Percentiles rank a stretch among this genome's conserved stretches.
Conservation (phyloP, 2,888 invertebrate species). For the Phaonia tiefii region DNA sequence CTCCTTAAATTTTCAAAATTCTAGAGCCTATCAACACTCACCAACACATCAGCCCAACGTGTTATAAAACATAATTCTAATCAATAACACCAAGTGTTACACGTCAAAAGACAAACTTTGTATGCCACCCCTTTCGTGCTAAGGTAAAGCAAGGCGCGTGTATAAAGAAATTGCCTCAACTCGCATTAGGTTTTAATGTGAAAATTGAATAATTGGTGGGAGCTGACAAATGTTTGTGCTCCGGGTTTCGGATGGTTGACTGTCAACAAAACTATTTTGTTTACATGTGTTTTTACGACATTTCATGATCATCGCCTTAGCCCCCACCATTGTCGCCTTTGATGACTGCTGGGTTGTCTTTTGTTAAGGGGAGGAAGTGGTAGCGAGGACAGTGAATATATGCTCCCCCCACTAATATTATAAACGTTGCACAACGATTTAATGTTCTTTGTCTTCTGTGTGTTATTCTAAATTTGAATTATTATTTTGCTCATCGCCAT, state of each 20-base stretch:
- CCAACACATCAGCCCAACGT: too few species aligned
- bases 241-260: slow-evolving; percentile 45
- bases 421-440: background rate
- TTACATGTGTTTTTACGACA: slow-evolving; percentile 62
- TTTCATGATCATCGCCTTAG: slow-evolving; percentile 48
- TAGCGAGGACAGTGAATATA: background rate
- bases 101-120: background rate
- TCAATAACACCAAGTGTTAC: background rate
- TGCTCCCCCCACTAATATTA: background rate
- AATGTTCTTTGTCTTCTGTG: background rate
- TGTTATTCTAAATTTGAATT: slow-evolving; percentile 59
- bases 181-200: slow-evolving; percentile 46
- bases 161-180: slow-evolving; percentile 47
- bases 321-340: slow-evolving; percentile 39
- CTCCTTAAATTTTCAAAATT: too few species aligned
- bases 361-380: background rate
- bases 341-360: background rate
- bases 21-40: too few species aligned
- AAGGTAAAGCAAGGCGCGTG: background rate
- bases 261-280: slow-evolving; percentile 64
- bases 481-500: slow-evolving; percentile 67
- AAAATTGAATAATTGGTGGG: slow-evolving; percentile 66
- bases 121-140: background rate
- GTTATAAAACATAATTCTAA: too few species aligned
- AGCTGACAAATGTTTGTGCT: slow-evolving; percentile 47